Evolutionary conservation across 2,888 invertebrate genomes (phyloP), one percentile per base, ranked within the genome.

Genomic region (Aporophyla lueneburgensis): DNA sequence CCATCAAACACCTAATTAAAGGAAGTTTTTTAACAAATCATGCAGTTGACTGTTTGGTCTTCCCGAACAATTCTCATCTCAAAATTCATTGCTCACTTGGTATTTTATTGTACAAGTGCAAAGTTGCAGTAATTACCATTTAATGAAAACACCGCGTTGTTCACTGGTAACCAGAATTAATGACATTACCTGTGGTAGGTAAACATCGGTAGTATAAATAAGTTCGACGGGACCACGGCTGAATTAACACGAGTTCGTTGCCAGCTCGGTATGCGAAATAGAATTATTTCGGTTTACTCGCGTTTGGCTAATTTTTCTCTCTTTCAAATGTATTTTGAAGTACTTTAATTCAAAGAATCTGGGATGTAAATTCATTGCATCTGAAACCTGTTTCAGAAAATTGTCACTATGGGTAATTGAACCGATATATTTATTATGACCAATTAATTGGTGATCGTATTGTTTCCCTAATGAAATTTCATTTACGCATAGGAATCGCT

Each of bases 211-310:
- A 67, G 80, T 86, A 86, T 86, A 86, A 85, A 86, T 88, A 87
- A 88, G 86, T 87, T 88, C 75, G 75, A 85, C 83, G 80, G 83
- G 85, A 84, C 81, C 76, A 76, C 85, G 78, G 33, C 83, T 88
- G 78, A 86, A 89, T 89, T 85, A 88, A 87, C 83, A 84, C 78
- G 62, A 73, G 46, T 65, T 56, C 71, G 78, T 73, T 84, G 80
- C 80, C 78, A 74, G 77, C 78, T 69, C 71, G 78, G 74, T 76
- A 76, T 80, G 76, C 75, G 78, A 83, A 86, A 84, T 86, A 82
- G 77, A 84, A 87, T 73, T 81, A 81, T 84, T 84, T 82, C 59
- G 58, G 82, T 79, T 74, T 83, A 74, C 63, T 84, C 53, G 19
- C 51, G n/a, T 53, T 71, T n/a, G 51, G 27, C 43, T 63, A 5